A percentile compares a stretch with the other conserved stretches of the same genome.
phyloP scores from a whole-genome alignment of 2,888 invertebrate species.

The Aphidius colemani region DNA sequence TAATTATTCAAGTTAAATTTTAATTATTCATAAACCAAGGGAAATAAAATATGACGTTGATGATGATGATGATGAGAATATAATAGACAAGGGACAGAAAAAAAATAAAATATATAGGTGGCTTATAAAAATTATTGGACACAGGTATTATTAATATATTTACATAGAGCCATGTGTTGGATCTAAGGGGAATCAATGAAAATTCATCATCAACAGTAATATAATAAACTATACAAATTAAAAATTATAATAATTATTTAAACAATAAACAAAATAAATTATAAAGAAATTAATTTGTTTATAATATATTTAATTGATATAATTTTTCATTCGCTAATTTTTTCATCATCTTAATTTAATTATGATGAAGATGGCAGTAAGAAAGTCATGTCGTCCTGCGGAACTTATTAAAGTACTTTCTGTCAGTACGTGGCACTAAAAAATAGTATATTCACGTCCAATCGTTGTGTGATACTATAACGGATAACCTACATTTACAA shows the following conservation, averaged over 20 bases:
- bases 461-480: slow-evolving; percentile 46
- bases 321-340: background rate
- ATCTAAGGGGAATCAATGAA: too few species aligned
- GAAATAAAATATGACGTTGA: too few species aligned
- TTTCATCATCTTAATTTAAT: background rate
- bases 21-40: too few species aligned
- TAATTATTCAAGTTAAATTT: too few species aligned
- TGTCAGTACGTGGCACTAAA: slow-evolving; percentile 40
- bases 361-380: background rate
- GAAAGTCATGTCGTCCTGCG: slow-evolving; percentile 24
- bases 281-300: too few species aligned
- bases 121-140: slow-evolving; percentile 29
- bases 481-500: slow-evolving; percentile 55
- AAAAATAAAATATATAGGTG: slow-evolving; percentile 5
- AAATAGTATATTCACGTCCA: slow-evolving; percentile 48
- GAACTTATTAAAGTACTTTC: slow-evolving; percentile 35
- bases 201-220: too few species aligned
- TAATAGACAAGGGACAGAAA: slow-evolving; percentile 38
- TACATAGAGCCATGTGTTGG: slow-evolving; percentile 48
- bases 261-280: background rate
- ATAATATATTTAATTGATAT: too few species aligned
- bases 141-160: slow-evolving; percentile 40
- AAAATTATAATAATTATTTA: background rate
- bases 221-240: too few species aligned
- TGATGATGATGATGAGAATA: slow-evolving; percentile 44